Percentiles rank a stretch among this genome's conserved stretches.
Evolutionary conservation across 2,888 invertebrate genomes (phyloP).

Genomic region (Eristalis tenax): DNA sequence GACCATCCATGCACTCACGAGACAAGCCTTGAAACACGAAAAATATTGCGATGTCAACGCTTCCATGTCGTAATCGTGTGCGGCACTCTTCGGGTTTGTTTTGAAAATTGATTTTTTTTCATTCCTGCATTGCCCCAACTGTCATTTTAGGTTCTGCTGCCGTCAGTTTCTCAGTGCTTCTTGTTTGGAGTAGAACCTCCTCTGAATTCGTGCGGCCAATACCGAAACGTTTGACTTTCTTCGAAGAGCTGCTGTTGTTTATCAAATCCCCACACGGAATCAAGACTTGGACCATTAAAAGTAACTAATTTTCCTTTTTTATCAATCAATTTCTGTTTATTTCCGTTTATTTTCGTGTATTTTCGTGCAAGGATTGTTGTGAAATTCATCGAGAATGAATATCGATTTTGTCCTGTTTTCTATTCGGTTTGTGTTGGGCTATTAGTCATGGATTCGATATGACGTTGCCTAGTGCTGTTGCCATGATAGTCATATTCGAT

Average conservation of each 20-base stretch:
- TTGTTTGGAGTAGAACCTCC: constrained; percentile 9
- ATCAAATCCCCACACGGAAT: neutral
- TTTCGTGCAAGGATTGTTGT: too few relatives aligned
- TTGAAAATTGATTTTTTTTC: neutral
- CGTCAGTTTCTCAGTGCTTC: constrained; percentile 23
- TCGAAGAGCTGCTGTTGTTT: neutral
- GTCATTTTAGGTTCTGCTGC: constrained; percentile 11
- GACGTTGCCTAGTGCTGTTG: too few relatives aligned
- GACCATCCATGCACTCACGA: neutral
- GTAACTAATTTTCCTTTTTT: neutral
- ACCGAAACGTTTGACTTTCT: neutral
- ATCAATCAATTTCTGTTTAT: too few relatives aligned
- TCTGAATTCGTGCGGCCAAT: neutral
- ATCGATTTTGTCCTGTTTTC: too few relatives aligned
- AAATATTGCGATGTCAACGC: neutral
- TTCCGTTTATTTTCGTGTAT: too few relatives aligned
- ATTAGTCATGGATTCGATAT: too few relatives aligned
- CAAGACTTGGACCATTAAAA: neutral
- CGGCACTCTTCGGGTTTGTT: constrained; percentile 5
- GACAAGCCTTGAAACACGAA: neutral
- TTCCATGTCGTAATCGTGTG: neutral
- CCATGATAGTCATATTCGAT: neutral
- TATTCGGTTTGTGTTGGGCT: too few relatives aligned
- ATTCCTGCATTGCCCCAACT: neutral
- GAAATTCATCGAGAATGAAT: too few relatives aligned